Evolutionary conservation across 2,797 vertebrate genomes (phyloP).

Genomic region (Ceyx erithaca): DNA sequence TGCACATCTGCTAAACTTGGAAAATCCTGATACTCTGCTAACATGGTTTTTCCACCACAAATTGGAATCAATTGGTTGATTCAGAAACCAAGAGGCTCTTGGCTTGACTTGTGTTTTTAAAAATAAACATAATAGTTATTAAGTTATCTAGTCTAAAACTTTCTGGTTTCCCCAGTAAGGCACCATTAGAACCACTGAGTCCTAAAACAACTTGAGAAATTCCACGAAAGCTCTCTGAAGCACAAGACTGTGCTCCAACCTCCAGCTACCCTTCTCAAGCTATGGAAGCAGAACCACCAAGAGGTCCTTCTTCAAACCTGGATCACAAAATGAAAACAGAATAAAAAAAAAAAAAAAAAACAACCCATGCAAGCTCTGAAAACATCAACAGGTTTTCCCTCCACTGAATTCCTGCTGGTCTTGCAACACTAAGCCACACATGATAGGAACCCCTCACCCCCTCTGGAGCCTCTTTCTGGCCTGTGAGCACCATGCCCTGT

Average conservation of each 20-base stretch:
- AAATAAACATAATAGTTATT: neutral
- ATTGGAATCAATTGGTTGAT: neutral
- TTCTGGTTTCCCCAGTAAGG: neutral
- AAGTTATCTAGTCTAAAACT: neutral
- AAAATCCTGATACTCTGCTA: neutral
- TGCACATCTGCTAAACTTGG: neutral
- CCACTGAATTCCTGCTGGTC: neutral
- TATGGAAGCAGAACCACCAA: neutral
- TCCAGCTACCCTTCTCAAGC: neutral
- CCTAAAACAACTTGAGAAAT: neutral
- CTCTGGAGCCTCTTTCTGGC: neutral
- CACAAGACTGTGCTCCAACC: neutral
- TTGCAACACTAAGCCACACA: fast-evolving
- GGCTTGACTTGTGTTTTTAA: neutral
- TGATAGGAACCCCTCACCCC: fast-evolving
- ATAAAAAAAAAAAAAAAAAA: neutral
- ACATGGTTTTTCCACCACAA: neutral
- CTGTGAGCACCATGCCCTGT: fast-evolving
- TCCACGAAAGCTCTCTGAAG: neutral
- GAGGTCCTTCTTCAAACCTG: neutral
- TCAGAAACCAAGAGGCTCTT: neutral
- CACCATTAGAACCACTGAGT: neutral
- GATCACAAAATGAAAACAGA: neutral
- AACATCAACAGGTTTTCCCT: neutral
- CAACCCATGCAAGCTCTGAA: neutral